Conservation (phyloP, 2,888 invertebrate species). For the Marasmarcha lunaedactyla region DNA sequence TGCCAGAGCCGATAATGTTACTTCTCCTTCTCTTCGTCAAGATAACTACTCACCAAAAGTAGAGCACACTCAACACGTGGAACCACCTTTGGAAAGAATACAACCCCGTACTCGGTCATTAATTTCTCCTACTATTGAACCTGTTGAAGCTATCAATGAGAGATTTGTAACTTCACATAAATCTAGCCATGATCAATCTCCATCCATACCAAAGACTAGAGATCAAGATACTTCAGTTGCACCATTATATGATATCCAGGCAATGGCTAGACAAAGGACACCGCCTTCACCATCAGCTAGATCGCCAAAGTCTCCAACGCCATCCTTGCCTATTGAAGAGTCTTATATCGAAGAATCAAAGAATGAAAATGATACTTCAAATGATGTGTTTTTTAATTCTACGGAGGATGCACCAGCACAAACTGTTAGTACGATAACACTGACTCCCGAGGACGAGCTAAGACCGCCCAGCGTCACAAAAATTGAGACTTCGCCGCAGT, state of each 20-base stretch:
- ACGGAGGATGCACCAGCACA: conserved; percentile 18
- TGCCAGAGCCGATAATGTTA: conserved; percentile 30
- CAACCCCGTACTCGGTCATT: conserved; percentile 28
- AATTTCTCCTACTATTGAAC: conserved; percentile 32
- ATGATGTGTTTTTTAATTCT: conserved; percentile 16
- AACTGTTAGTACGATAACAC: conserved; percentile 5
- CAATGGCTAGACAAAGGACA: conserved; percentile 14
- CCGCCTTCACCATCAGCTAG: conserved; percentile 41
- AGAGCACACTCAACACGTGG: background rate
- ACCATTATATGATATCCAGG: background rate
- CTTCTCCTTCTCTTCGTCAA: conserved; percentile 30
- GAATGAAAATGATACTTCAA: conserved; percentile 8
- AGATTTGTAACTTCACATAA: conserved; percentile 20
- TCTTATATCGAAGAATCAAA: too few relatives aligned
- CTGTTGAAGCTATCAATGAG: conserved; percentile 20
- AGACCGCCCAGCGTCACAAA: conserved; percentile 14
- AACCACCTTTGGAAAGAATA: conserved; percentile 16
- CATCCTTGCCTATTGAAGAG: conserved; percentile 27
- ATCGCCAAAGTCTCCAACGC: conserved; percentile 33
- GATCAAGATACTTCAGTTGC: background rate
- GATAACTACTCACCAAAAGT: conserved; percentile 22
- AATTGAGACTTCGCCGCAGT: conserved; percentile 26
- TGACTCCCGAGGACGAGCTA: background rate
- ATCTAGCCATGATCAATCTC: conserved; percentile 24
- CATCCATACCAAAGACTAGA: background rate